A percentile compares a stretch with the other conserved stretches of the same genome.
phyloP scores from a whole-genome alignment of 2,888 invertebrate species.

The Podabrus alpinus region DNA sequence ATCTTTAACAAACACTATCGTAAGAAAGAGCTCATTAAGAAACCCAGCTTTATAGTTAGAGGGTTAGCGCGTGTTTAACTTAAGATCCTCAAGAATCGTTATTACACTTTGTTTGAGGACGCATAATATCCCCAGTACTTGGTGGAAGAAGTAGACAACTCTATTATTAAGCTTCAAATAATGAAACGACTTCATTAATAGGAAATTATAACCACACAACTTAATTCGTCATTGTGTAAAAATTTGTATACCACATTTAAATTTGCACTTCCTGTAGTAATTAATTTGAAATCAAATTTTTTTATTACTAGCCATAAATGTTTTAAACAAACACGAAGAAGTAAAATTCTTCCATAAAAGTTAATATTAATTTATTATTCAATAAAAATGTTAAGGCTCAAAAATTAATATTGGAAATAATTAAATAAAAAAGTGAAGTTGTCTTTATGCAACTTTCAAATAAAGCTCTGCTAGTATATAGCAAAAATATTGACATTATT shows the following conservation, averaged over 20 bases:
- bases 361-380: not conserved
- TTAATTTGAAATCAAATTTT: not conserved
- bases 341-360: too few relatives aligned
- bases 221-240: not conserved
- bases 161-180: not conserved
- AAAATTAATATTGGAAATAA: too few relatives aligned
- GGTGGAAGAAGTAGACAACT: not conserved
- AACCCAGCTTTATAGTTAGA: constrained; percentile 8
- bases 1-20: constrained; percentile 10
- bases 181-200: not conserved
- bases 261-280: not conserved
- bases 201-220: not conserved
- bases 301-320: not conserved
- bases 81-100: constrained; percentile 20
- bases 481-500: too few relatives aligned
- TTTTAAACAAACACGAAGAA: not conserved
- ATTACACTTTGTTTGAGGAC: constrained; percentile 4
- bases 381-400: not conserved
- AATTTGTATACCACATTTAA: not conserved
- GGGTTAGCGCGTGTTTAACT: constrained; percentile 11
- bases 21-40: constrained; percentile 19
- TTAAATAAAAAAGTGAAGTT: too few relatives aligned
- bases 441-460: too few relatives aligned
- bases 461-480: too few relatives aligned
- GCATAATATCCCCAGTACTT: not conserved